Evolutionary conservation across 2,888 invertebrate genomes (phyloP).

Genomic region (Tipula helvola): DNA sequence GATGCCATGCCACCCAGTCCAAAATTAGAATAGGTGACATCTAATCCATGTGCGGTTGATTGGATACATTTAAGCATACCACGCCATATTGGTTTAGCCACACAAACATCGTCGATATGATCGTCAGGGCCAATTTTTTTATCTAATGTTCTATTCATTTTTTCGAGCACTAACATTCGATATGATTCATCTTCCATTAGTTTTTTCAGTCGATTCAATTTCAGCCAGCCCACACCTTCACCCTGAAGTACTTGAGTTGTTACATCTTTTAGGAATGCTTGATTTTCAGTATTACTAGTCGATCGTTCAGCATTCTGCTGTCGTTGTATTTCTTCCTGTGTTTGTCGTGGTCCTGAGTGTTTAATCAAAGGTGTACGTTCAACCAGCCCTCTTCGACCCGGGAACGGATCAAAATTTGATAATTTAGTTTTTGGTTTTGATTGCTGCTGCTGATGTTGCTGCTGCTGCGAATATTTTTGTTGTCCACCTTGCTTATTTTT

Average conservation of each 20-base stretch:
- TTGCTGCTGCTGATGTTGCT: conserved; percentile 24
- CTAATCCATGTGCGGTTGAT: conserved; percentile 80
- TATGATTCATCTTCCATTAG: conserved; percentile 99
- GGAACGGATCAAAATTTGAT: conserved; percentile 57
- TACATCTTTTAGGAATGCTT: conserved; percentile 84
- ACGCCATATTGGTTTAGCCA: conserved; percentile 87
- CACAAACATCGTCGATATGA: conserved; percentile 92
- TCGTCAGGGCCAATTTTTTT: conserved; percentile 89
- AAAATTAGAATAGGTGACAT: conserved; percentile 83
- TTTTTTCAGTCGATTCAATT: conserved; percentile 81
- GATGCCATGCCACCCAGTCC: conserved; percentile 96
- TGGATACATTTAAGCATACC: conserved; percentile 89
- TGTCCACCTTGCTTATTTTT: conserved; percentile 32
- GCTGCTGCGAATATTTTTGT: conserved; percentile 11
- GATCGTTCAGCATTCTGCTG: conserved; percentile 57
- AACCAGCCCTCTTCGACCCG: conserved; percentile 70
- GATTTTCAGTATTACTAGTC: conserved; percentile 78
- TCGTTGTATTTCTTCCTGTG: conserved; percentile 53
- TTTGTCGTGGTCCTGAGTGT: conserved; percentile 57
- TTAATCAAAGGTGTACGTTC: conserved; percentile 83
- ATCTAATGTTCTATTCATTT: conserved; percentile 87
- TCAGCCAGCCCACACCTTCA: conserved; percentile 79
- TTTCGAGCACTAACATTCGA: conserved; percentile 87
- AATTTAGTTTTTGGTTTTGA: conserved; percentile 32
- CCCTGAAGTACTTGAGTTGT: conserved; percentile 31